Percentiles rank a stretch among this genome's conserved stretches.
Evolutionary conservation across 2,797 vertebrate genomes (phyloP).

Genomic region (Anguilla obscura): DNA sequence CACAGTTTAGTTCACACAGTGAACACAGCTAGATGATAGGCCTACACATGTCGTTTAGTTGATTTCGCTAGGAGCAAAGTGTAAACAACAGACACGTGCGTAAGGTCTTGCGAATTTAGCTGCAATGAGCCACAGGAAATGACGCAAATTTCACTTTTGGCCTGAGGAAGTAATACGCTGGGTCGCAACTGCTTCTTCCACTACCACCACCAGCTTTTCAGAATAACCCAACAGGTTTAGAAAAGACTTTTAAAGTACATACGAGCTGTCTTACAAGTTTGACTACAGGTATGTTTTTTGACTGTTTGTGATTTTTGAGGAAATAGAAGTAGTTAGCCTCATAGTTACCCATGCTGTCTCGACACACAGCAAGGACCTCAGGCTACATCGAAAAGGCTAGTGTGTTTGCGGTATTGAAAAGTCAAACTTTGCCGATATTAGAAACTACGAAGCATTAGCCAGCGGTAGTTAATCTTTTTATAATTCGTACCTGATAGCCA

Average conservation of each 20-base stretch:
- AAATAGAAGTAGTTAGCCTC: background rate
- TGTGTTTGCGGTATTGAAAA: background rate
- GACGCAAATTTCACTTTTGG: background rate
- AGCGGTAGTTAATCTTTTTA: background rate
- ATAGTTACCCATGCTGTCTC: background rate
- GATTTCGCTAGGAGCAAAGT: too few relatives aligned
- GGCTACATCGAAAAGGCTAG: background rate
- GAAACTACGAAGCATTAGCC: background rate
- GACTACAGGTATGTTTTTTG: slow-evolving; percentile 1
- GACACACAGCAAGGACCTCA: background rate
- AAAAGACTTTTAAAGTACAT: background rate
- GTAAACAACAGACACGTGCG: background rate
- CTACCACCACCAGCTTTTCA: background rate
- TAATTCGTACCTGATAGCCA: background rate
- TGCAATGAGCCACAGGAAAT: background rate
- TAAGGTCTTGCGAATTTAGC: too few relatives aligned
- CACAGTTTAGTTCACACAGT: too few relatives aligned
- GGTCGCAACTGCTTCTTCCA: background rate
- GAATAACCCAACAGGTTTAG: background rate
- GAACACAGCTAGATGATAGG: too few relatives aligned
- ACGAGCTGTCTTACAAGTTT: background rate
- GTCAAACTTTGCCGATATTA: background rate
- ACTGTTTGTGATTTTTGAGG: background rate
- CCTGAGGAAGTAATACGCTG: slow-evolving; percentile 4
- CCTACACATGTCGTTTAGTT: too few relatives aligned